These are phyloP conservation scores for Drosophila gaucha DNA, from an alignment of 2,888 invertebrate genomes.

Conservation along the genomic window DNA sequence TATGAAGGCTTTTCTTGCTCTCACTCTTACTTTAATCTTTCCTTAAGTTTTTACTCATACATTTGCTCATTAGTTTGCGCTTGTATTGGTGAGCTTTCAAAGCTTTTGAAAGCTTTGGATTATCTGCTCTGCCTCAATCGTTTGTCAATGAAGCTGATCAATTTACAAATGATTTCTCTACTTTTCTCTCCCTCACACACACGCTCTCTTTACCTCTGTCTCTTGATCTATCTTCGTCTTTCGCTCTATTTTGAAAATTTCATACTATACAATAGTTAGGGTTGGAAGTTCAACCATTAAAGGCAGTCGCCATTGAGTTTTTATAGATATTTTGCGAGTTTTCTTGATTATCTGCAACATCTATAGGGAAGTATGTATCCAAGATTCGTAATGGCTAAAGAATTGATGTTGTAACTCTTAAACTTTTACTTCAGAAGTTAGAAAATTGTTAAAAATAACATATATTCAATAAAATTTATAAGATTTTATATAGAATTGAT, in stretches of 20 bases:
- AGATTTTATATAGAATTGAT: too few species aligned
- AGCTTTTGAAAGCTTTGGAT: background rate
- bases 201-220: background rate
- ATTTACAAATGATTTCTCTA: background rate
- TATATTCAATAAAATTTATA: too few species aligned
- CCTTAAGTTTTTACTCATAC: background rate
- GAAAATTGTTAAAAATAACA: too few species aligned
- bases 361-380: too few species aligned
- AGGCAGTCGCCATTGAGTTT: slow-evolving; percentile 13
- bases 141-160: background rate
- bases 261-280: slow-evolving; percentile 4
- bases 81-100: background rate
- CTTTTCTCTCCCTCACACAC: background rate
- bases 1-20: too few species aligned
- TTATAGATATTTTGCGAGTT: too few species aligned
- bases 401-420: too few species aligned
- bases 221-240: background rate
- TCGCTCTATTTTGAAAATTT: background rate
- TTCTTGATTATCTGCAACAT: too few species aligned
- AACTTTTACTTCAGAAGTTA: too few species aligned
- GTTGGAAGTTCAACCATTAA: slow-evolving; percentile 3
- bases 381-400: too few species aligned
- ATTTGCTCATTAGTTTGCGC: background rate
- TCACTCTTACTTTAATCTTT: background rate
- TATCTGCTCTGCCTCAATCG: too few species aligned